Conservation (phyloP, 2,113 vertebrate species). For the Crotophaga sulcirostris region DNA sequence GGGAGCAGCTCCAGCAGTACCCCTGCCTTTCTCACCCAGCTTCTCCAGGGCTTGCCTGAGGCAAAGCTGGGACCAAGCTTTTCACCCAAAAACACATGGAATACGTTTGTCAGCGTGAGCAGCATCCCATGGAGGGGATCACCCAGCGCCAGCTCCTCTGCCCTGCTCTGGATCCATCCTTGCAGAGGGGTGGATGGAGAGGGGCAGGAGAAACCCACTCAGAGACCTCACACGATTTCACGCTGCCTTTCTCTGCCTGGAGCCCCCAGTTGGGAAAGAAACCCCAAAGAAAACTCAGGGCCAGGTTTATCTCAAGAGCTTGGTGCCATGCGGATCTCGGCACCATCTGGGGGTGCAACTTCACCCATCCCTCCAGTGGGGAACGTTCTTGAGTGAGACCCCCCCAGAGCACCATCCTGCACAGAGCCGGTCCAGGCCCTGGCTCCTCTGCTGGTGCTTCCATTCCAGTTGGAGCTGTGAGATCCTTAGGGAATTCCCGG, state of each 20-base stretch:
- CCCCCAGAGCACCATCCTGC: accelerated
- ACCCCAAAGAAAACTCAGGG: not conserved
- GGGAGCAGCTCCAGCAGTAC: not conserved
- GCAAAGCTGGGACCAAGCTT: accelerated
- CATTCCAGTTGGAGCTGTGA: accelerated
- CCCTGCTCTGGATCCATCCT: accelerated
- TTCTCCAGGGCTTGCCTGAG: not conserved
- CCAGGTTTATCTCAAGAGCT: not conserved
- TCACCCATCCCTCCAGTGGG: not conserved
- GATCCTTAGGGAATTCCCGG: not conserved
- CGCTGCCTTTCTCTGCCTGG: not conserved
- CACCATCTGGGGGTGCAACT: not conserved
- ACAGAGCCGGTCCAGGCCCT: accelerated
- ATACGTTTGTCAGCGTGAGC: not conserved
- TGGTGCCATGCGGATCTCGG: accelerated
- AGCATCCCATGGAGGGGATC: accelerated
- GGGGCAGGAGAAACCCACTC: not conserved
- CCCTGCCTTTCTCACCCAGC: not conserved
- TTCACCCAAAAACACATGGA: not conserved
- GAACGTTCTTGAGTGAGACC: accelerated
- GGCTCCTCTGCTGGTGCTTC: not conserved
- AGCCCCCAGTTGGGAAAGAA: not conserved
- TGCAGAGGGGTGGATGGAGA: not conserved
- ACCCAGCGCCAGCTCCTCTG: accelerated
- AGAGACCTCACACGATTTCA: not conserved